Percentiles rank a stretch among this genome's conserved stretches.
Evolutionary conservation across 2,797 vertebrate genomes (phyloP).

Genomic region (Muscicapa comitata): DNA sequence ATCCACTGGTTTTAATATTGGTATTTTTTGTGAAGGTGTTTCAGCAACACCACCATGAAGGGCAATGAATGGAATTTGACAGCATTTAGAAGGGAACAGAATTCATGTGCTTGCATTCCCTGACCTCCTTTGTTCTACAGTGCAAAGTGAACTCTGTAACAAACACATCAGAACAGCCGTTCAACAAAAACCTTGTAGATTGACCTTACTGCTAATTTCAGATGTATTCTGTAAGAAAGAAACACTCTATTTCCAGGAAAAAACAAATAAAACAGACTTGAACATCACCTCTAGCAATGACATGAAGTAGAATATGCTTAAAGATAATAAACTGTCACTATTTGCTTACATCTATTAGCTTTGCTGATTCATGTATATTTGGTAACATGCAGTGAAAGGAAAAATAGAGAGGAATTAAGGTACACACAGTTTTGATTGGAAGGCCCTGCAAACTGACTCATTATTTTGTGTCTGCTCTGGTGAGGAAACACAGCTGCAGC

Average conservation of each 20-base stretch:
- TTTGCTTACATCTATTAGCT: constrained; percentile 54
- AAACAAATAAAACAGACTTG: not conserved
- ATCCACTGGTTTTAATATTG: not conserved
- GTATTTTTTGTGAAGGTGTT: not conserved
- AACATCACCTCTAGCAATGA: not conserved
- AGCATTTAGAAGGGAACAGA: not conserved
- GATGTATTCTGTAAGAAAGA: constrained; percentile 50
- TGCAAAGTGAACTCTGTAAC: not conserved
- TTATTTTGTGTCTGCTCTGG: not conserved
- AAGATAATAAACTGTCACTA: not conserved
- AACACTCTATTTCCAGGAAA: constrained; percentile 42
- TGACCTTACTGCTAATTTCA: constrained; percentile 54
- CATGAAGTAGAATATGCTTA: not conserved
- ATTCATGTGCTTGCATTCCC: not conserved
- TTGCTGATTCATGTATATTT: constrained; percentile 56
- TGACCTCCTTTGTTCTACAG: not conserved
- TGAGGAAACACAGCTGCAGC: not conserved
- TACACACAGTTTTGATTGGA: not conserved
- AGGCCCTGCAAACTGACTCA: not conserved
- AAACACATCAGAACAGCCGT: not conserved
- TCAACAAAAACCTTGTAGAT: not conserved
- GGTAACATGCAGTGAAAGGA: constrained; percentile 59
- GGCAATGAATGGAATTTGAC: not conserved
- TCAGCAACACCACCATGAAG: not conserved
- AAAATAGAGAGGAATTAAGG: not conserved